A percentile compares a stretch with the other conserved stretches of the same genome.
These are phyloP conservation scores for Poecilobothrus nobilitatus DNA, from an alignment of 2,888 invertebrate genomes.

Conservation along the genomic window DNA sequence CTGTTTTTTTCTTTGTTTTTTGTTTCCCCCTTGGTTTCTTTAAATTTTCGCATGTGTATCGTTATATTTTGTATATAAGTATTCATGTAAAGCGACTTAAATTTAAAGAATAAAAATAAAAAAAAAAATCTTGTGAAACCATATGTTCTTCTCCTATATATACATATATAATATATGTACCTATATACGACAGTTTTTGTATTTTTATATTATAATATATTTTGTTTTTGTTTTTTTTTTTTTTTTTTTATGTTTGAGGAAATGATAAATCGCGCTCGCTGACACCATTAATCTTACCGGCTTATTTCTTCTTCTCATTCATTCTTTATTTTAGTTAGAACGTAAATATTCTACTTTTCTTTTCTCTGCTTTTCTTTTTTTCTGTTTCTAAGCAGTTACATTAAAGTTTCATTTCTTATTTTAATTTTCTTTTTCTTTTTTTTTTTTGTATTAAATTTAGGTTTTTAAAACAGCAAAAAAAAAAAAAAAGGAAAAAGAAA, in stretches of 20 bases:
- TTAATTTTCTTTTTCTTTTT: background rate
- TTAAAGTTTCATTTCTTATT: background rate
- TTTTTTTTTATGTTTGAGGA: slow-evolving; percentile 16
- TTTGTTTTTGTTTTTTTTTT: no score
- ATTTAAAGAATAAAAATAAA: background rate
- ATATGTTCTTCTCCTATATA: background rate
- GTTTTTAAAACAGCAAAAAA: no score
- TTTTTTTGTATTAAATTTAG: background rate
- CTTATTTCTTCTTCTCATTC: background rate
- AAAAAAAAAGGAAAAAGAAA: no score
- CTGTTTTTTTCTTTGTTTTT: background rate
- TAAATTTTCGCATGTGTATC: background rate
- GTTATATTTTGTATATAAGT: no score
- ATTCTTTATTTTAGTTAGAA: background rate
- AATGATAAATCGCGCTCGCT: slow-evolving; percentile 22
- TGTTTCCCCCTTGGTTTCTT: background rate
- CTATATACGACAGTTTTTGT: background rate
- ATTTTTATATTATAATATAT: background rate
- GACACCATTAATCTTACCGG: slow-evolving; percentile 23
- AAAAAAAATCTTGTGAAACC: background rate
- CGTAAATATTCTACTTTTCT: no score
- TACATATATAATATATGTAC: no score
- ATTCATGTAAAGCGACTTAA: background rate
- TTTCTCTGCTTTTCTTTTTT: background rate
- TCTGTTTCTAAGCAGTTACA: background rate